A percentile compares a stretch with the other conserved stretches of the same genome.
Conservation (phyloP, 2,888 invertebrate genomes). For the Villa cingulata region DNA sequence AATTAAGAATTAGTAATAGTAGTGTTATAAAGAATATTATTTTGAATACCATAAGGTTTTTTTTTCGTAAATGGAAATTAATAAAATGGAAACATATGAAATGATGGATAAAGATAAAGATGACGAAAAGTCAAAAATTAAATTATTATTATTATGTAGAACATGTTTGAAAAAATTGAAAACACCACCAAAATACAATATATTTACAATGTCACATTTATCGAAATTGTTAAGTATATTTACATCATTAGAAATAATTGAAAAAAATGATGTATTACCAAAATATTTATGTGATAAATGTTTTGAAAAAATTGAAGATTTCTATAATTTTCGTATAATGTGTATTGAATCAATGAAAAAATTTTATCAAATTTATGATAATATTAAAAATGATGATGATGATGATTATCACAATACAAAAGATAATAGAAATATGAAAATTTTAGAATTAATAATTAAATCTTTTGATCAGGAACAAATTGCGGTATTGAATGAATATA, state of each 20-base stretch:
- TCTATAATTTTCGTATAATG: conserved; percentile 6
- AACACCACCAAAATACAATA: background rate
- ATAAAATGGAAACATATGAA: no score
- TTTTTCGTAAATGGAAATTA: no score
- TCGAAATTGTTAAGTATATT: background rate
- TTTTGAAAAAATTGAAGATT: conserved; percentile 1
- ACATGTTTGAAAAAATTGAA: background rate
- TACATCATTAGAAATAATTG: background rate
- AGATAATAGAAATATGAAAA: no score
- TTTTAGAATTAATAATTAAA: no score
- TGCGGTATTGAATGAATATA: no score
- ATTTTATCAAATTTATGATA: background rate
- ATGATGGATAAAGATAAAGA: no score
- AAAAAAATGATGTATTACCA: conserved; percentile 4
- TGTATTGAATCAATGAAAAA: conserved; percentile 2
- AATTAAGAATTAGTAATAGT: no score
- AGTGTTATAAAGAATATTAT: no score
- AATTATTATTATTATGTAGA: background rate
- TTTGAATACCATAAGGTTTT: no score
- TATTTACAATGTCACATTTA: background rate
- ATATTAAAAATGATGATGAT: no score
- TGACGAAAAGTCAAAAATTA: background rate
- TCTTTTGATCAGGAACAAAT: no score
- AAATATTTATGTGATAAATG: conserved; percentile 5
- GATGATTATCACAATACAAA: no score